Evolutionary conservation across 1,140 invertebrate genomes (phyloP), one percentile per base, ranked within the genome.

Genomic region (Caenorhabditis remanei): DNA sequence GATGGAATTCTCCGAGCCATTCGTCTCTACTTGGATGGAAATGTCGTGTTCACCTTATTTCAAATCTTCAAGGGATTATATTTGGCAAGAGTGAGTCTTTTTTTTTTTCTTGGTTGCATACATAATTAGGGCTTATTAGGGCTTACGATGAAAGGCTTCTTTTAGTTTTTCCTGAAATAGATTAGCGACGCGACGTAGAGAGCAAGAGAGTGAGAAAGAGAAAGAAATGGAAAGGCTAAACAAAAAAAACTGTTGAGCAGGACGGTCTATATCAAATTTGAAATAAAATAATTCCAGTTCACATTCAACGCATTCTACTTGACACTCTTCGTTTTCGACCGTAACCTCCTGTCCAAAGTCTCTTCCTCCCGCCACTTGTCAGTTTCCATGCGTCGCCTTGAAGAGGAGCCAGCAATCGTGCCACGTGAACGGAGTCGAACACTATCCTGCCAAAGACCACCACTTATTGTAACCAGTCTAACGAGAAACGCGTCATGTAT

Each of bases 241-340:
- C 32, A 50, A 50, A 50, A 11, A 50, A 50, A 50, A 7, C 48
- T 1, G 14, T 16, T 50, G 50, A 4, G 14, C 14, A 4, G 8
- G 8, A 50, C 4, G 50, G 8, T 50, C 0, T 2, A 2, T 4
- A 50, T 4, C 8, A 41, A 67, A 16, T 43, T 24, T 7, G 2
- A 40, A 63, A 63, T 32, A 63, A 63, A 67, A 67, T 7, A 50
- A 11, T 79, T 88, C 58, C 82, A 88, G 87, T 84, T 85, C 43
- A 87, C 87, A 11, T 88, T 88, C 87, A 85, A 88, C 84, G 84
- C 87, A 7, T 88, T 88, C 67, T 88, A 88, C 67, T 41, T 88
- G 40, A 83, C 84, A 4, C 50, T 84, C 4, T 85, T 85, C 19
- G 87, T 88, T 0, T 88, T 88, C 84, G 87, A 88, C 40, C 75